Evolutionary conservation across 2,797 vertebrate species (phyloP), one percentile per base, ranked within the genome.

Genomic region (Gymnodraco acuticeps): DNA sequence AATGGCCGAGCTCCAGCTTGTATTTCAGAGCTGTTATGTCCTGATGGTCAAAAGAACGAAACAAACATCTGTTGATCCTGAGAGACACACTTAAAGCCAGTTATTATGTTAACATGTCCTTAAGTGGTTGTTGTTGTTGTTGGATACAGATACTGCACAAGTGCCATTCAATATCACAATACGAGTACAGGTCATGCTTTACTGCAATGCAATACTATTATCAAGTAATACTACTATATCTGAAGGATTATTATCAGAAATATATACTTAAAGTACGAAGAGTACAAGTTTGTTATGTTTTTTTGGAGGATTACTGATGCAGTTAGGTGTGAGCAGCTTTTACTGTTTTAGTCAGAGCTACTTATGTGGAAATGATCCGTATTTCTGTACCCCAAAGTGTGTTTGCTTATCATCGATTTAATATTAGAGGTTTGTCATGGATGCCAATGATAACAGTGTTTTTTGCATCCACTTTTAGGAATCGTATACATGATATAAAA

Each of bases 1-100:
- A 79, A 74, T 73, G 69, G 81, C 69, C 56, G 15, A 8, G 46
- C 64, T 78, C 64, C 67, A 72, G 70, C 15, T 60, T 15, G 38
- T 56, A 67, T 64, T 58, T 73, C 64, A 80, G 61, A 65, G 51
- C 23, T 20, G 61, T 68, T 66, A 17, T 45, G 20, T 68, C 10
- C 27, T 23, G 14, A 41, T 31, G 51, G 20, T 55, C 19, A 9
- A 16, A 67, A 20, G 48, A 60, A 43, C 60, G 5, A 33, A 52
- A 31, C 17, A 13, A 41, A 23, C 19, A 63, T 65, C 56, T 8
- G 45, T n/a, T 27, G 27, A 27, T 5, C 27, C 27, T 27, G 27
- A 27, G 27, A 27, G 27, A 5, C 27, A 4, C 27, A 27, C 27
- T 27, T 1, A 4, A 27, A 27, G 15, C n/a, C 14, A 3, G n/a